Evolutionary conservation across 1,140 invertebrate genomes (phyloP).

Genomic region (Drosophila sucinea): DNA sequence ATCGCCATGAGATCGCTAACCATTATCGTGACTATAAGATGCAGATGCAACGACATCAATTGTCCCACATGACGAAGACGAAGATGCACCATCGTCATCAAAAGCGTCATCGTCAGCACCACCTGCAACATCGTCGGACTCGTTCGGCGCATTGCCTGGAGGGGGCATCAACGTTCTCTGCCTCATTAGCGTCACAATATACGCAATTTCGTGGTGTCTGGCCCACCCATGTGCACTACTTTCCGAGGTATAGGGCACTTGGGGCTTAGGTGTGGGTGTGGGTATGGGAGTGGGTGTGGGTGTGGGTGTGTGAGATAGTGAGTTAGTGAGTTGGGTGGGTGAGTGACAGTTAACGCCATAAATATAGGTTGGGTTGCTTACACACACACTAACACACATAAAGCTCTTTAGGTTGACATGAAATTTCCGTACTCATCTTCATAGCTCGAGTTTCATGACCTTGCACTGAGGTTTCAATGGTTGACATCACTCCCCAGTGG

Average conservation of each 20-base stretch:
- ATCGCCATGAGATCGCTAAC: constrained; percentile 78
- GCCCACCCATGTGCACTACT: constrained; percentile 66
- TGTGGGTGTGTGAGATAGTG: not conserved
- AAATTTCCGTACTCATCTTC: constrained; percentile 53
- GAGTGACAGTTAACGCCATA: constrained; percentile 45
- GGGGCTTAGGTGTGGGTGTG: not conserved
- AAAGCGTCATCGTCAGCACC: constrained; percentile 10
- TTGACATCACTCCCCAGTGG: constrained; percentile 21
- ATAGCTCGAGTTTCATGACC: constrained; percentile 54
- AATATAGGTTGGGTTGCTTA: constrained; percentile 42
- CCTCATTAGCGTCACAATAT: constrained; percentile 43
- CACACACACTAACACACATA: not conserved
- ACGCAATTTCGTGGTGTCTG: constrained; percentile 56
- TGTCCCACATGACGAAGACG: constrained; percentile 9
- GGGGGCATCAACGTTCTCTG: not conserved
- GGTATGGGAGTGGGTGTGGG: not conserved
- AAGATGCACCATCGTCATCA: constrained; percentile 8
- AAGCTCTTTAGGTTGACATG: constrained; percentile 18
- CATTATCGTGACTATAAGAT: constrained; percentile 77
- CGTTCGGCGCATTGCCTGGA: not conserved
- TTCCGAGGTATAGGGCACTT: constrained; percentile 62
- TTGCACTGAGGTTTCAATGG: constrained; percentile 15
- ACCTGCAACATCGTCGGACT: constrained; percentile 7
- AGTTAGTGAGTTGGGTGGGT: constrained; percentile 8
- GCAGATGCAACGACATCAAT: constrained; percentile 41